A percentile compares a stretch with the other conserved stretches of the same genome.
Conservation (phyloP, 2,113 vertebrate species). For the Perccottus glenii region DNA sequence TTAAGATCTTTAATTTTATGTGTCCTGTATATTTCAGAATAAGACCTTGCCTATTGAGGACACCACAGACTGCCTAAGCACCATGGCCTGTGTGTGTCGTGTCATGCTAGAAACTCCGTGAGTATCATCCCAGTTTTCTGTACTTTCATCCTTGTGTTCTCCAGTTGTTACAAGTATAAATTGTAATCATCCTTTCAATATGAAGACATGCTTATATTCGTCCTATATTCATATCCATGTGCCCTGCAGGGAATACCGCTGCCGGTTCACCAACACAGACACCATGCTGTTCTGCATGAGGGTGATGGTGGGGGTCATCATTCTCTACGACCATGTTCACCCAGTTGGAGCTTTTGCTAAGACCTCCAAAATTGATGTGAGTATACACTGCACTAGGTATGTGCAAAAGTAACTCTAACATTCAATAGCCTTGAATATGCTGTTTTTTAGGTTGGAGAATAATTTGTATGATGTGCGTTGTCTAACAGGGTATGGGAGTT, state of each 20-base stretch:
- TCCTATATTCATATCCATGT: not conserved
- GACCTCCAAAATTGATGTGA: conserved; percentile 94
- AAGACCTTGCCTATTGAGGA: conserved; percentile 94
- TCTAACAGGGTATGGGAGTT: too few species aligned
- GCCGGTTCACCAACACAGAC: conserved; percentile 93
- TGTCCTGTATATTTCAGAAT: conserved; percentile 76
- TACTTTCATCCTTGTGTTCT: not conserved
- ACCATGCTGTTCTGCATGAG: conserved; percentile 95
- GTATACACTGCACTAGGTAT: conserved; percentile 31
- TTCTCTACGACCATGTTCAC: conserved; percentile 93
- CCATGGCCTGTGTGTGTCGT: conserved; percentile 93
- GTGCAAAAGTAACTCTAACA: not conserved
- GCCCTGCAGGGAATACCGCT: conserved; percentile 86
- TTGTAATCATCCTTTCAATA: conserved; percentile 33
- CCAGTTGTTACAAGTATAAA: conserved; percentile 1
- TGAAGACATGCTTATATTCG: conserved; percentile 1
- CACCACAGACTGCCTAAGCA: conserved; percentile 94
- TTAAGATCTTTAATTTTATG: not conserved
- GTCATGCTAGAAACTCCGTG: conserved; percentile 96
- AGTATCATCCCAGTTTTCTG: conserved; percentile 62
- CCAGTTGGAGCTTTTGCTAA: conserved; percentile 93
- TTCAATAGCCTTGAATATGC: too few species aligned
- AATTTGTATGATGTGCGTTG: too few species aligned
- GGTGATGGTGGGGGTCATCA: conserved; percentile 95
- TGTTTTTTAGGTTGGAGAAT: too few species aligned